Evolutionary conservation across 1,140 invertebrate species (phyloP), one percentile per base, ranked within the genome.

Genomic region (Littorina saxatilis): DNA sequence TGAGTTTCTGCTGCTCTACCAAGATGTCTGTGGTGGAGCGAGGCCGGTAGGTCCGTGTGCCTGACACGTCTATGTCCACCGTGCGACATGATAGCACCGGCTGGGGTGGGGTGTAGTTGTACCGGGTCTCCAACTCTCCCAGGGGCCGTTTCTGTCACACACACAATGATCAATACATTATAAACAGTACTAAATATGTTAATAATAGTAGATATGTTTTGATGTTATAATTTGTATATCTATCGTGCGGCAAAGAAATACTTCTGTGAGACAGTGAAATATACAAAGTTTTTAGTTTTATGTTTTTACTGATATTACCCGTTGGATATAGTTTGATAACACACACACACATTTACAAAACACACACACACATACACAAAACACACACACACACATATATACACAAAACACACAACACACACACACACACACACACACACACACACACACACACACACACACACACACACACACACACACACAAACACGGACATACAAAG

Each of bases 21-120:
- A 91, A 82, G 52, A 91, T 90, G 58, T 90, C 88, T 23, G 85
- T 79, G 0, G 87, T 87, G 13, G 90, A 89, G 77, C 87, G 88
- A 0, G 88, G 88, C 66, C 90, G 70, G 80, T 90, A 91, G 43
- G 89, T 88, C 39, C 87, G 78, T 20, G 87, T 89, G 11, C 87
- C 88, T n/a, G 82, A 84, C 11, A 88, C 82, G 70, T 90, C 89
- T 70, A 91, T 88, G 61, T 89, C 85, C 4, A 91, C 89, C 23
- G 87, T 88, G 13, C 86, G 83, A 80, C 86, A 89, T 9, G 90
- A 90, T 73, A 91, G 70, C 43, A 90, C 88, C 5, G 89, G 90
- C 80, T 90, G 89, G 9, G 87, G 79, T 15, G 88, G 89, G 0
- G 86, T 85, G 75, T 88, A 87, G 20, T 84, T 72, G 66, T 89